Evolutionary conservation across 2,888 invertebrate genomes (phyloP), one percentile per base, ranked within the genome.

Genomic region (Monoplex corrugatus): DNA sequence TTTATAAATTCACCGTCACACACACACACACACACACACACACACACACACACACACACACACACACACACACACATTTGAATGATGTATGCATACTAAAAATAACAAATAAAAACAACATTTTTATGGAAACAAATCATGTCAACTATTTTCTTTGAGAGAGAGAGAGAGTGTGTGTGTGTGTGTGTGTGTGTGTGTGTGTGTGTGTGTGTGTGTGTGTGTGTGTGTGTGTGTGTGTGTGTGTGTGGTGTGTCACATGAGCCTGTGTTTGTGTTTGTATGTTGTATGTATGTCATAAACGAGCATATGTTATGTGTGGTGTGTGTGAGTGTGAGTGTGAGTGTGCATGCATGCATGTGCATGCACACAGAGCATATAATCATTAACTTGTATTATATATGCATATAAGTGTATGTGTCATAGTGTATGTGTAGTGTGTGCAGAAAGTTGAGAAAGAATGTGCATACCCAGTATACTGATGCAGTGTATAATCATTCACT

Each of bases 221-320:
- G 85, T 63, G 78, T 40, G 78, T 78, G 78, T 40, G 78, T 78
- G 78, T 40, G 78, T 78, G 78, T 40, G 78, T 78, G 78, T 38
- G 78, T 78, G 78, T 78, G 40, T 68, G 68, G n/a, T n/a, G n/a
- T n/a, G n/a, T n/a, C n/a, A n/a, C n/a, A n/a, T n/a, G n/a, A n/a
- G n/a, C n/a, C n/a, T n/a, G n/a, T n/a, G n/a, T n/a, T n/a, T 63
- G 63, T 63, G 63, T 63, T 3, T 63, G 63, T 63, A 3, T n/a
- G n/a, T n/a, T n/a, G n/a, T n/a, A n/a, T n/a, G n/a, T n/a, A n/a
- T n/a, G n/a, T n/a, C n/a, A n/a, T n/a, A n/a, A n/a, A n/a, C n/a
- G n/a, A n/a, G n/a, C n/a, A n/a, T n/a, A n/a, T n/a, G n/a, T n/a
- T n/a, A n/a, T n/a, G n/a, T n/a, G n/a, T n/a, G n/a, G n/a, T n/a